These are phyloP conservation scores for Acanthurus tractus DNA, from an alignment of 2,797 vertebrate genomes.

Conservation along the genomic window DNA sequence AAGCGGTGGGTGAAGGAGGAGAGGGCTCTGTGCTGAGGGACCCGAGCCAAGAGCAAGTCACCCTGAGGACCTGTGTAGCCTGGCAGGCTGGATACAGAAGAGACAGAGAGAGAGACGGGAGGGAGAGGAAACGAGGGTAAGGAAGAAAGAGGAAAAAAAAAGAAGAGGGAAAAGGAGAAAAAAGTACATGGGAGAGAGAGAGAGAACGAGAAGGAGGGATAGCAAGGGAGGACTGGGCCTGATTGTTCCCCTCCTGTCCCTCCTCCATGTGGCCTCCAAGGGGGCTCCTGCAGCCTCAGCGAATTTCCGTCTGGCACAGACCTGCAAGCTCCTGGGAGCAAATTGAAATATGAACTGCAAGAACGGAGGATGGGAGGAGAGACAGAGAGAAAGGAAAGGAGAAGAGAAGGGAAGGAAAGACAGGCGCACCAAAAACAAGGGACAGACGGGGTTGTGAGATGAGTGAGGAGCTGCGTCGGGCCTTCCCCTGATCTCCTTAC, in stretches of 20 bases:
- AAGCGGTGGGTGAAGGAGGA: slow-evolving; percentile 67
- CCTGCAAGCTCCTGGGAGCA: slow-evolving; percentile 95
- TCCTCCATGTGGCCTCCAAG: slow-evolving; percentile 94
- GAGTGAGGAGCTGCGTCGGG: slow-evolving; percentile 68
- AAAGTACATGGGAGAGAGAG: slow-evolving; percentile 69
- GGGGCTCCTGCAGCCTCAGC: slow-evolving; percentile 92
- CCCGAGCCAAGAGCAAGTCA: slow-evolving; percentile 87
- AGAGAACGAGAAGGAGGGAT: slow-evolving; percentile 62
- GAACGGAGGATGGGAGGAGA: slow-evolving; percentile 81
- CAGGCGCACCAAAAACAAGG: slow-evolving; percentile 24
- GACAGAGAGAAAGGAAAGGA: slow-evolving; percentile 55
- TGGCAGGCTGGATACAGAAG: slow-evolving; percentile 87
- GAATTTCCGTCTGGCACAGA: slow-evolving; percentile 95
- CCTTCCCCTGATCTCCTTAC: slow-evolving; percentile 45
- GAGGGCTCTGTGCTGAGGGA: slow-evolving; percentile 79
- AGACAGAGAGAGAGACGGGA: slow-evolving; percentile 79
- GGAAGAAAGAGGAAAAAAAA: slow-evolving; percentile 73
- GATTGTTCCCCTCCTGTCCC: slow-evolving; percentile 92
- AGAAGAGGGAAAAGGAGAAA: slow-evolving; percentile 73
- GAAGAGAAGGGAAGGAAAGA: slow-evolving; percentile 15
- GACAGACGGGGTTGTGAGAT: slow-evolving; percentile 77
- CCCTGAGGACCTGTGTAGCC: slow-evolving; percentile 93
- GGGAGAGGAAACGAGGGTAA: slow-evolving; percentile 78
- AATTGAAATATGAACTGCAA: slow-evolving; percentile 94
- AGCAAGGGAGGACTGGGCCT: slow-evolving; percentile 88